Conservation (phyloP, 2,888 invertebrate genomes). For the Aphodius granarius region DNA sequence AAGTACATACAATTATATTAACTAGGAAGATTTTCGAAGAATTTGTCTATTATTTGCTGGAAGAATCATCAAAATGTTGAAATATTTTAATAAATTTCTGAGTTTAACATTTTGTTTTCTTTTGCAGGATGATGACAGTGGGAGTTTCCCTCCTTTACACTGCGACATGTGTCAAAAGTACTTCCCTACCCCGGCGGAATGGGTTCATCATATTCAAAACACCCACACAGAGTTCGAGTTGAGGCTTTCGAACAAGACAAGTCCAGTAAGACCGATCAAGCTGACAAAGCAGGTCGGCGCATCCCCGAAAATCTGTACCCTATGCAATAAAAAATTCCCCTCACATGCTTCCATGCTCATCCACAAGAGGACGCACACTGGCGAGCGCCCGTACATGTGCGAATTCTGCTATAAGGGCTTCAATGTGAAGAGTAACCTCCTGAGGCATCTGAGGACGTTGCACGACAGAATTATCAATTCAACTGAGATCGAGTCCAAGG, state of each 20-base stretch:
- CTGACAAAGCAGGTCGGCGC: conserved; percentile 53
- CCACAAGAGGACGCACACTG: conserved; percentile 75
- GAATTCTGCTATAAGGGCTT: conserved; percentile 76
- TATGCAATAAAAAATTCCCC: conserved; percentile 74
- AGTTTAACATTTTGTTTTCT: too few species aligned
- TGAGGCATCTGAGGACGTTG: conserved; percentile 73
- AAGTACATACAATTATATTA: too few species aligned
- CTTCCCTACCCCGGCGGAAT: conserved; percentile 80
- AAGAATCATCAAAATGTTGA: too few species aligned
- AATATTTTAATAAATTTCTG: too few species aligned
- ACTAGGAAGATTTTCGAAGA: too few species aligned
- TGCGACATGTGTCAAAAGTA: conserved; percentile 77
- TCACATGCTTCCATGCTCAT: conserved; percentile 80
- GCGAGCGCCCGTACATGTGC: conserved; percentile 74
- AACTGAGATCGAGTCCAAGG: conserved; percentile 46
- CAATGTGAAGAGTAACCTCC: conserved; percentile 76
- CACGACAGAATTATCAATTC: conserved; percentile 67
- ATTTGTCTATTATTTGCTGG: too few species aligned
- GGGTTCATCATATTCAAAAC: conserved; percentile 85
- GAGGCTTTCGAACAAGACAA: conserved; percentile 66
- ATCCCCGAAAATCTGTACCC: conserved; percentile 65
- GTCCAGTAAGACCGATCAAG: conserved; percentile 25
- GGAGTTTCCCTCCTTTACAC: conserved; percentile 69
- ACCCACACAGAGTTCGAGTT: conserved; percentile 80
- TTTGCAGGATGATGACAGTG: conserved; percentile 64